Base-by-base conservation (phyloP, 2,797 vertebrate species). In the Spinus olivaceus region DNA sequence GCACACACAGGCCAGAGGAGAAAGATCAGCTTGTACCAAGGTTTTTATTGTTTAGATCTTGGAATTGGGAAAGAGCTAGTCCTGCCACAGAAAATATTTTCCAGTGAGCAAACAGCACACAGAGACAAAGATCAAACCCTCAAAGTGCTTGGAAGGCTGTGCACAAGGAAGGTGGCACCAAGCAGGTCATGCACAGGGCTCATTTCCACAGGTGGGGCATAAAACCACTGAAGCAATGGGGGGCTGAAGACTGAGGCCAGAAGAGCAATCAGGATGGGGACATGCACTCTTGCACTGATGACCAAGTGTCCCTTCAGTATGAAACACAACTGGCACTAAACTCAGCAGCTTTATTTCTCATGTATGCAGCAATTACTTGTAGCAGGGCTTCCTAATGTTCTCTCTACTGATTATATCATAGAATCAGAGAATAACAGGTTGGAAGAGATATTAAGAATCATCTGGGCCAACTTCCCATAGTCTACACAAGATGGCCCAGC, bases 301-400 rank as follows among this genome's bases (percentile, higher is more conserved):
- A 83, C 65, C 76, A 88, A 77, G 32, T 15, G 50, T 51, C n/a
- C 65, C 81, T 61, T 51, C 46, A 84, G 46, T 53, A 76, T 24
- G 33, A 33, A 89, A 87, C 69, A 91, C 65, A 81, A 71, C 41
- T 85, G 73, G 81, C 3, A 10, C 61, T 80, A 57, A 89, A 94
- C 77, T 78, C 74, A 81, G 90, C 66, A 89, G 77, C 69, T 91
- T 91, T 59, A 69, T 66, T 95, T 81, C 69, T 89, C 69, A 56
- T 49, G 24, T 32, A 35, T 50, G 56, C 12, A 9, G 86, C 50
- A 91, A 79, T 83, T 91, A 92, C 8, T 65, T 66, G 78, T 59
- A 88, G 78, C 13, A 93, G 63, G 39, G 44, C 25, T 92, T 88
- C 42, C 73, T 72, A 89, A 90, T 46, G 54, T 88, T 70, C 57